A percentile compares a stretch with the other conserved stretches of the same genome.
Evolutionary conservation across 2,797 vertebrate genomes (phyloP).

Genomic region (Cirrhinus molitorella): DNA sequence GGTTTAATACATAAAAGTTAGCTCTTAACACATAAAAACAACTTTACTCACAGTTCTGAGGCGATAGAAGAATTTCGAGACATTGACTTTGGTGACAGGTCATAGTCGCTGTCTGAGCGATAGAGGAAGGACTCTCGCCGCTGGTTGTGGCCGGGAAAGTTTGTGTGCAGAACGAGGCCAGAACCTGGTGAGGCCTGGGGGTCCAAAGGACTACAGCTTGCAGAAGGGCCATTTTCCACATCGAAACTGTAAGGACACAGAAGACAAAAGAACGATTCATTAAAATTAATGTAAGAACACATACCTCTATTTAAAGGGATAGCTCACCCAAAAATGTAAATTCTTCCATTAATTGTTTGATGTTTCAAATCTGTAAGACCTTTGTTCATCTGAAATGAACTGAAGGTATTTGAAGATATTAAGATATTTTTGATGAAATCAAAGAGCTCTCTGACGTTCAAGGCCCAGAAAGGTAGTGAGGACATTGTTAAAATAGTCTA

Average conservation of each 20-base stretch:
- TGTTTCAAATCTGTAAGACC: too few species aligned
- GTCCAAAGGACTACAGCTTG: slow-evolving; percentile 95
- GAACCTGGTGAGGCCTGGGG: slow-evolving; percentile 93
- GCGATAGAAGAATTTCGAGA: slow-evolving; percentile 97
- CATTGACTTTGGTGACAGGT: slow-evolving; percentile 98
- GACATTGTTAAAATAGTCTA: too few species aligned
- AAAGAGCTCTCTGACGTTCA: too few species aligned
- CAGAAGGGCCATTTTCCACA: slow-evolving; percentile 95
- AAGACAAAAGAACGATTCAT: slow-evolving; percentile 32
- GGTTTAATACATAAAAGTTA: background rate
- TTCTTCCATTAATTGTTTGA: too few species aligned
- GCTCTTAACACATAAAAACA: background rate
- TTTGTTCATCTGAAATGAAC: too few species aligned
- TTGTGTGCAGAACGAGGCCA: slow-evolving; percentile 92
- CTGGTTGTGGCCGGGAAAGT: slow-evolving; percentile 95
- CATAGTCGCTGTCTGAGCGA: slow-evolving; percentile 98
- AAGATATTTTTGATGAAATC: too few species aligned
- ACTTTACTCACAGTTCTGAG: slow-evolving; percentile 89
- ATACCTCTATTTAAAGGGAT: background rate
- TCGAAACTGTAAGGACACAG: slow-evolving; percentile 85
- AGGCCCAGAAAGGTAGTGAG: too few species aligned
- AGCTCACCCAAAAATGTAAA: too few species aligned
- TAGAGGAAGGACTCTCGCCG: slow-evolving; percentile 97
- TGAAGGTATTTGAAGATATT: too few species aligned
- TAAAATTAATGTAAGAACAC: background rate